A percentile compares a stretch with the other conserved stretches of the same genome.
These are phyloP conservation scores for Alentia gelatinosa DNA, from an alignment of 2,888 invertebrate species.

Conservation along the genomic window DNA sequence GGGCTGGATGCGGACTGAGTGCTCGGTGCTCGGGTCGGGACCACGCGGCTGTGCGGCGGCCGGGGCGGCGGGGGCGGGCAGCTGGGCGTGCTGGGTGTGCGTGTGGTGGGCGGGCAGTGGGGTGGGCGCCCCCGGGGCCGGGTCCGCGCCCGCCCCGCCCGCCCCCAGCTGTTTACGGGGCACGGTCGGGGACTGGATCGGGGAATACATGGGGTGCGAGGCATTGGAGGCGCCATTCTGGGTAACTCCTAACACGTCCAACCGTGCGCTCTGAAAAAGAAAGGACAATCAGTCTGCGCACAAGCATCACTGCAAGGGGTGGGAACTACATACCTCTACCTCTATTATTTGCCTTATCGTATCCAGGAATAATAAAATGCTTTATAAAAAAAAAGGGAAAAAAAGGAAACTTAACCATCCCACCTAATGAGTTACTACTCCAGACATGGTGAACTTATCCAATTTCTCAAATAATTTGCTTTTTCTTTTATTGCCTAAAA, in stretches of 20 bases:
- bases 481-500: no score
- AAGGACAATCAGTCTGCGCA: background rate
- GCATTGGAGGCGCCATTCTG: background rate
- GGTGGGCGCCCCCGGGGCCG: background rate
- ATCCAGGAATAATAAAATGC: no score
- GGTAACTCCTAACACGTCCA: background rate
- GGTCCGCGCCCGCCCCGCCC: background rate
- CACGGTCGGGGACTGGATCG: constrained; percentile 33
- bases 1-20: background rate
- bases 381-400: no score
- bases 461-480: no score
- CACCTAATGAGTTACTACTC: no score
- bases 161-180: background rate
- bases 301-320: no score
- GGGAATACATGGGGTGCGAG: background rate
- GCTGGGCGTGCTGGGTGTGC: background rate
- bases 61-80: background rate
- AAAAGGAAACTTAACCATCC: no score
- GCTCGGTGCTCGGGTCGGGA: background rate
- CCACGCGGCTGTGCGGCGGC: background rate
- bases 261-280: constrained; percentile 28
- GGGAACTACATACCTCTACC: no score
- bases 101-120: constrained; percentile 14
- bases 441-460: no score
- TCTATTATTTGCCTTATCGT: no score